A percentile compares a stretch with the other conserved stretches of the same genome.
Conservation (phyloP, 2,797 vertebrate species). For the Sphenopsis melanotis region DNA sequence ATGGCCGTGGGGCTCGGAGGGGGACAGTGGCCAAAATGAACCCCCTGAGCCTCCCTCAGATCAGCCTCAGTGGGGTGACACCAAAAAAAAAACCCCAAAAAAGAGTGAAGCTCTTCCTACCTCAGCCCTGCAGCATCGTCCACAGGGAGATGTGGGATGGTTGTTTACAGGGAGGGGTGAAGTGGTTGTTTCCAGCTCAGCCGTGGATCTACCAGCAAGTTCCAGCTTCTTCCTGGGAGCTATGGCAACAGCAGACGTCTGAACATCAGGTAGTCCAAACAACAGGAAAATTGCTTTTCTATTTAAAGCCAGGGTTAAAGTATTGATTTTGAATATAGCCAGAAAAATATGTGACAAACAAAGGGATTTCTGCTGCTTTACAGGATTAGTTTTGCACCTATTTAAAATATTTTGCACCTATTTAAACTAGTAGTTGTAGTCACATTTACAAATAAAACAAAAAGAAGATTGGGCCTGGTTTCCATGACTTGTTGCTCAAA, state of each 20-base stretch:
- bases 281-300: not conserved
- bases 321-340: not conserved
- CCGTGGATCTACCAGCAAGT: not conserved
- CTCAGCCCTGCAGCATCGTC: not conserved
- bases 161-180: not conserved
- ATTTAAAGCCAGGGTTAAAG: not conserved
- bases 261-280: not conserved
- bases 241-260: not conserved
- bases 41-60: not conserved
- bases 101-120: not conserved
- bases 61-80: not conserved
- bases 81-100: not conserved
- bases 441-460: not conserved
- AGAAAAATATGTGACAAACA: not conserved
- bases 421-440: not conserved
- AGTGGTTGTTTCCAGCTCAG: not conserved
- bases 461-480: not conserved
- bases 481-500: not conserved
- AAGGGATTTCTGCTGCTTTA: not conserved
- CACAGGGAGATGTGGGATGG: not conserved
- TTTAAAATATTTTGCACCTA: not conserved
- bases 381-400: not conserved
- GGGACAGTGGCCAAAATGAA: rapidly evolving
- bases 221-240: not conserved
- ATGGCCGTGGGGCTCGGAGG: not conserved